phyloP scores from a whole-genome alignment of 2,113 vertebrate genomes.

The Dolichallabes microphthalmus region DNA sequence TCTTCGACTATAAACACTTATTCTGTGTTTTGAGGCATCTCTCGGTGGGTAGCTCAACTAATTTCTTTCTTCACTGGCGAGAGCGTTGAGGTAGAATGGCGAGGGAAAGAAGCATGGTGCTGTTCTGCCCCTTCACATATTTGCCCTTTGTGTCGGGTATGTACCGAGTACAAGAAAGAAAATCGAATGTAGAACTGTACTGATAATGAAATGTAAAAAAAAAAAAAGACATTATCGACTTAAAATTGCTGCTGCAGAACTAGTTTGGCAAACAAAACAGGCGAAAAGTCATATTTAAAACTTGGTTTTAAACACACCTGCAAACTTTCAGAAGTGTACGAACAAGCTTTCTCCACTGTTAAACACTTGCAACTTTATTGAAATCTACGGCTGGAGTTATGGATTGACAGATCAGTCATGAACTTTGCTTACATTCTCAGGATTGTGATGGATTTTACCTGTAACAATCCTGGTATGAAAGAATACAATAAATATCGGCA shows the following conservation, averaged over 20 bases:
- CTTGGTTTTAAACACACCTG: constrained; percentile 30
- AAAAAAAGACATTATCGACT: constrained; percentile 31
- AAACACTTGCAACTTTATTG: constrained; percentile 24
- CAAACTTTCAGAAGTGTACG: constrained; percentile 28
- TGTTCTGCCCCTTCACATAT: constrained; percentile 54
- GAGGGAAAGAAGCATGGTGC: constrained; percentile 48
- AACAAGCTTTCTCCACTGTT: constrained; percentile 32
- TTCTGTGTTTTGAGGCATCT: constrained; percentile 60
- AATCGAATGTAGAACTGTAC: constrained; percentile 60
- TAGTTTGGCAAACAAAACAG: constrained; percentile 42
- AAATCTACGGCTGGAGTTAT: constrained; percentile 33
- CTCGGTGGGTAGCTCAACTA: constrained; percentile 61
- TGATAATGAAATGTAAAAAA: constrained; percentile 47
- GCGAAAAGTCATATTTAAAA: constrained; percentile 32
- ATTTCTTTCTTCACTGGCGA: constrained; percentile 61
- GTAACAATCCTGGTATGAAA: constrained; percentile 1
- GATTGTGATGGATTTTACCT: neutral
- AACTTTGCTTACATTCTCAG: constrained; percentile 26
- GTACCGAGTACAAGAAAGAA: constrained; percentile 55
- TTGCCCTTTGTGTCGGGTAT: constrained; percentile 50
- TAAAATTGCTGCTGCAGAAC: constrained; percentile 38
- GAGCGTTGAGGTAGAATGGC: constrained; percentile 49
- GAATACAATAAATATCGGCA: neutral
- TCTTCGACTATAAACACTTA: constrained; percentile 66
- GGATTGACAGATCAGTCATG: constrained; percentile 3